A percentile compares a stretch with the other conserved stretches of the same genome.
Evolutionary conservation across 2,113 vertebrate species (phyloP).

Genomic region (Onychostoma macrolepis): DNA sequence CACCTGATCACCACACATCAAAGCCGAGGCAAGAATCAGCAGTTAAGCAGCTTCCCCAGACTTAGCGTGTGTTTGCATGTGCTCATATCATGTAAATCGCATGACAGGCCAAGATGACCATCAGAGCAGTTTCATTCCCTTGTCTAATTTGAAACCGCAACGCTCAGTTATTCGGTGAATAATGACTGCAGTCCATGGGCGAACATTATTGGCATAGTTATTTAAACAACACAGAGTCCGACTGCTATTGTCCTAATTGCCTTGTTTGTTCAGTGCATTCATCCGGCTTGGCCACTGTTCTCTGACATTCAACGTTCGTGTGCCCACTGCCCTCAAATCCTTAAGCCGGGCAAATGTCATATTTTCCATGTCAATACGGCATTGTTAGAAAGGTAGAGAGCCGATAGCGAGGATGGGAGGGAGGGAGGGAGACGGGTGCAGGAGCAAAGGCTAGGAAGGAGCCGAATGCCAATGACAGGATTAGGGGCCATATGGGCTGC

Average conservation of each 20-base stretch:
- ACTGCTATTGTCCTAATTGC: conserved; percentile 6
- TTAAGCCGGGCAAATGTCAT: conserved; percentile 58
- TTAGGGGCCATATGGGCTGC: conserved; percentile 83
- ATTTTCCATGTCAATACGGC: conserved; percentile 61
- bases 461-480: conserved; percentile 82
- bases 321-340: conserved; percentile 35
- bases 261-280: conserved; percentile 16
- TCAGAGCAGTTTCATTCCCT: not conserved
- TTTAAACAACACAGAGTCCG: not conserved
- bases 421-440: conserved; percentile 48
- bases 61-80: not conserved
- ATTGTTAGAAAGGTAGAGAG: conserved; percentile 58
- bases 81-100: not conserved
- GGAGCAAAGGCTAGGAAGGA: conserved; percentile 67
- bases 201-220: conserved; percentile 37
- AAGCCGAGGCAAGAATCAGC: conserved; percentile 48
- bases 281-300: not conserved
- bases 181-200: conserved; percentile 55
- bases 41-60: not conserved
- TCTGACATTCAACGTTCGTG: conserved; percentile 18
- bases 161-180: not conserved
- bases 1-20: conserved; percentile 69
- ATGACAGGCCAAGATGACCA: not conserved
- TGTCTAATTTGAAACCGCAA: not conserved
- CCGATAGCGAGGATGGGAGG: conserved; percentile 15